A percentile compares a stretch with the other conserved stretches of the same genome.
Evolutionary conservation across 2,797 vertebrate genomes (phyloP).

Genomic region (Chrysolophus pictus): DNA sequence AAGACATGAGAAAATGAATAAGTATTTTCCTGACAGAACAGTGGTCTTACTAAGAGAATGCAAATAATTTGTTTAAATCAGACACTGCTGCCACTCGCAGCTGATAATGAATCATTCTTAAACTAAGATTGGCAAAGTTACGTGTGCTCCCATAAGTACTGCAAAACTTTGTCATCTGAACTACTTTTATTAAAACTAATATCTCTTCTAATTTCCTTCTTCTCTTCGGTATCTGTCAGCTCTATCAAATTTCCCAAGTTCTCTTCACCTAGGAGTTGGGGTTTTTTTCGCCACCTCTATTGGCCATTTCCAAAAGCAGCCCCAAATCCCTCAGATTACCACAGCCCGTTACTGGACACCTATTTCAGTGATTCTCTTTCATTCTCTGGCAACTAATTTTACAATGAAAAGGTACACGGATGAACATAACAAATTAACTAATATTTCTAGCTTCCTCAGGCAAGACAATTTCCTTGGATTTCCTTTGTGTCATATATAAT

Average conservation of each 20-base stretch:
- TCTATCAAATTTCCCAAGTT: not conserved
- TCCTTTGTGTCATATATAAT: not conserved
- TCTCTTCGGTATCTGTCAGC: not conserved
- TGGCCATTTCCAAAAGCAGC: not conserved
- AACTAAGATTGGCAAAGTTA: not conserved
- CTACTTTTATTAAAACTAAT: not conserved
- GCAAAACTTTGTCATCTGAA: not conserved
- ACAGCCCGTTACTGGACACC: not conserved
- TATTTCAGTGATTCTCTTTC: not conserved
- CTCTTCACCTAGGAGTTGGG: not conserved
- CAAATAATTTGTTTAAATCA: not conserved
- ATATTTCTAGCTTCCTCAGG: not conserved
- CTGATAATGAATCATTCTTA: not conserved
- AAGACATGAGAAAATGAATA: not conserved
- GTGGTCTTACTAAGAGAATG: not conserved
- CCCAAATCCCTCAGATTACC: not conserved
- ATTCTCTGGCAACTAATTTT: not conserved
- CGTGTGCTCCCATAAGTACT: not conserved
- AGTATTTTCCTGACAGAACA: not conserved
- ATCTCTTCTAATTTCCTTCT: not conserved
- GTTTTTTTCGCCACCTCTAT: not conserved
- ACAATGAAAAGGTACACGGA: not conserved
- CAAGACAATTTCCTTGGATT: not conserved
- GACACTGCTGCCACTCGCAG: not conserved
- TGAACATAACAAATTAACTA: not conserved